Evolutionary conservation across 2,797 vertebrate species (phyloP), one percentile per base, ranked within the genome.

Genomic region (Chaenodraco wilsoni): DNA sequence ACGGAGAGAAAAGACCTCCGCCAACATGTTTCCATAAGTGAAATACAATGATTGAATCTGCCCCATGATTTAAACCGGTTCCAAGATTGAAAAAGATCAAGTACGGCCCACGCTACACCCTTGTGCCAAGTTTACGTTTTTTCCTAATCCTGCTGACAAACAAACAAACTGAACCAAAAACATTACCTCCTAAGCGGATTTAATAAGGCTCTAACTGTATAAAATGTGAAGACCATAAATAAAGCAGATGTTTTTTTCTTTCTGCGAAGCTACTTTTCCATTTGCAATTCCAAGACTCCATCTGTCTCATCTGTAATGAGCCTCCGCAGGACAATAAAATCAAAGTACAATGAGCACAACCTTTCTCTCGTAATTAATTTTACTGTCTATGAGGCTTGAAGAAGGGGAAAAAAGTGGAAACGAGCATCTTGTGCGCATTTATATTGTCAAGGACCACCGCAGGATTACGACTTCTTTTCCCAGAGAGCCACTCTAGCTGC

Each of bases 291-390:
- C 10, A 78, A 45, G 19, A 55, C 60, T 75, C 70, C 52, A 76
- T 69, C 58, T 16, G 55, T 72, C 54, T 58, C 27, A 5, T 23
- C 54, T 54, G 54, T 55, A 79, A 82, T 73, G 73, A 61, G 62
- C 21, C 70, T 71, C 72, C 16, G n/a, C 41, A 62, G 66, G 69
- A 81, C 43, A 69, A 68, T 78, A 60, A 71, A 75, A 73, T 77
- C 72, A 69, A 70, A 52, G 52, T 33, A 55, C 44, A 77, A 56
- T 78, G 65, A 78, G 67, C 61, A 21, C 69, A 72, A 72, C 71
- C 52, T 66, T 78, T 73, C 49, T 50, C 58, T 81, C 37, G 5
- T 64, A 83, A 87, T 88, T 84, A 72, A 83, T 85, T 74, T 73
- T 81, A 64, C 50, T 69, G 23, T 79, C 61, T 52, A 43, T 65